phyloP scores from a whole-genome alignment of 2,113 vertebrate genomes.

The Turnix velox region DNA sequence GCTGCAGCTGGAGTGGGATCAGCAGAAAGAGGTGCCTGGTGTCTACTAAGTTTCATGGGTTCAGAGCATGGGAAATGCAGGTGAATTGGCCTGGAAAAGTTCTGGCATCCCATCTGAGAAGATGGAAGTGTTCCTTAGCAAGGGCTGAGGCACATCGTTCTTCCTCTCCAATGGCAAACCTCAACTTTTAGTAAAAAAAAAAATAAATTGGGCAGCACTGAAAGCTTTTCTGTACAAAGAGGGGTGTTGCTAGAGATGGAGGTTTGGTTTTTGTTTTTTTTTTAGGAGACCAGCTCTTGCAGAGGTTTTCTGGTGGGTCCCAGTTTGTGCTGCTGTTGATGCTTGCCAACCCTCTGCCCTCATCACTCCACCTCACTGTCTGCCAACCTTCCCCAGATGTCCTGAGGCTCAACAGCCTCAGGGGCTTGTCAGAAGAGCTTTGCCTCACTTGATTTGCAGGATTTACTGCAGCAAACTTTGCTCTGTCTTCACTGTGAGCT shows the following conservation, averaged over 20 bases:
- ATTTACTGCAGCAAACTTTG: not conserved
- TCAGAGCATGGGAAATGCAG: not conserved
- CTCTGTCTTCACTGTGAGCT: rapidly evolving
- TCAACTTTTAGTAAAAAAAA: not conserved
- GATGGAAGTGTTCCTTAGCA: not conserved
- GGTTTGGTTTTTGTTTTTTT: too few species aligned
- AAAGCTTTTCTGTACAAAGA: not conserved
- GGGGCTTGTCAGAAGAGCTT: not conserved
- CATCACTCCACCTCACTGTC: rapidly evolving
- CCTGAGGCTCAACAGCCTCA: not conserved
- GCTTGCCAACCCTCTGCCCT: not conserved
- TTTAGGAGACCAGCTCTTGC: not conserved
- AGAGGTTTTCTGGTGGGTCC: not conserved
- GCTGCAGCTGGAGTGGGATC: not conserved
- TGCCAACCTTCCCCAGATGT: not conserved
- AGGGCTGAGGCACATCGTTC: not conserved
- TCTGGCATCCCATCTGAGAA: not conserved
- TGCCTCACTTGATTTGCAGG: not conserved
- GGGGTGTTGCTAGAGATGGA: not conserved
- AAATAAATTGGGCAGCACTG: not conserved
- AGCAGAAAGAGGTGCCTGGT: not conserved
- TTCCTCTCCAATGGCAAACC: not conserved
- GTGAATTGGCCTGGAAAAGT: not conserved
- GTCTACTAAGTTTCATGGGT: not conserved
- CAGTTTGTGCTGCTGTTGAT: not conserved